These are phyloP conservation scores for Rattus norvegicus DNA, from an alignment of 2,113 vertebrate genomes.

Conservation along the genomic window DNA sequence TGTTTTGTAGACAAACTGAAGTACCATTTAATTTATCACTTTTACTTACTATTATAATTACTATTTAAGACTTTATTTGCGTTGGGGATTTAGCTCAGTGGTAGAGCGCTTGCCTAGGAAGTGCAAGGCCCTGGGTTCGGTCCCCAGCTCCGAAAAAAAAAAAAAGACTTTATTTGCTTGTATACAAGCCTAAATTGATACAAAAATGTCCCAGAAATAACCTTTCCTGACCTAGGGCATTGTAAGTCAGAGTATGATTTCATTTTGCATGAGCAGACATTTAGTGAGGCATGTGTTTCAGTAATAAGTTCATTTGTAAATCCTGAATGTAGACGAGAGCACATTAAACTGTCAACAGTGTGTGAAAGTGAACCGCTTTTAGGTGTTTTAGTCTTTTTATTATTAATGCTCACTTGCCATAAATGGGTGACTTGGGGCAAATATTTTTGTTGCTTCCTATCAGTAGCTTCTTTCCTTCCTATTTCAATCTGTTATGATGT, in stretches of 20 bases:
- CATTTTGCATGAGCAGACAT: not conserved
- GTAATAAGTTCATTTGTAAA: not conserved
- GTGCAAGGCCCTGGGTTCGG: no score
- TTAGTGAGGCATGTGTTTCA: not conserved
- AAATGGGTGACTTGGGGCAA: not conserved
- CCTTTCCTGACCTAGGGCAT: not conserved
- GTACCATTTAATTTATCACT: not conserved
- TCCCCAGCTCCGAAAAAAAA: no score
- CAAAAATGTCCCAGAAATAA: not conserved
- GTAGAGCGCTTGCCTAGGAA: no score
- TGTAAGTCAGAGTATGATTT: not conserved
- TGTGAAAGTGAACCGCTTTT: not conserved
- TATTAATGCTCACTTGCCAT: not conserved
- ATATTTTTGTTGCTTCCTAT: not conserved
- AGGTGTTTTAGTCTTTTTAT: not conserved
- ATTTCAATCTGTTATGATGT: not conserved
- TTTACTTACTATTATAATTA: not conserved
- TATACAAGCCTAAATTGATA: not conserved
- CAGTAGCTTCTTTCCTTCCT: not conserved
- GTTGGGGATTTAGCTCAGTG: no score
- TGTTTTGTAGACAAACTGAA: no score
- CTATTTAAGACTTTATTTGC: not conserved
- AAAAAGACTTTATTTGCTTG: not conserved
- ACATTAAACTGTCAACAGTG: not conserved
- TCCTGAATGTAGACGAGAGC: not conserved